Percentiles rank a stretch among this genome's conserved stretches.
These are phyloP conservation scores for Ceratosolen solmsi DNA, from an alignment of 1,140 invertebrate genomes.

Conservation along the genomic window DNA sequence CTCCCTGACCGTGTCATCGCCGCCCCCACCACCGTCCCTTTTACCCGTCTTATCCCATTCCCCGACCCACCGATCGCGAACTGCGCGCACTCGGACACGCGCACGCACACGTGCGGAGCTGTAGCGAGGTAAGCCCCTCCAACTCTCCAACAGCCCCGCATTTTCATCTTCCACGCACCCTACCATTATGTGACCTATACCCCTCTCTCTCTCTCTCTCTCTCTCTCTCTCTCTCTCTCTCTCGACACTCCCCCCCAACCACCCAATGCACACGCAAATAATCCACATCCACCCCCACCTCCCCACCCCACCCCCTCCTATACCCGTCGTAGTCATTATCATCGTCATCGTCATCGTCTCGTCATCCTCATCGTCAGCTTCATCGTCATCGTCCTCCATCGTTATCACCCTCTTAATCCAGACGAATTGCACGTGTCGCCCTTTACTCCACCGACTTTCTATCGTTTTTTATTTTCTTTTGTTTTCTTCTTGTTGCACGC, in stretches of 20 bases:
- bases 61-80: constrained; percentile 2
- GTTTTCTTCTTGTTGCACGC: too few species aligned
- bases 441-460: neutral
- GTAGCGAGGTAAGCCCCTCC: neutral
- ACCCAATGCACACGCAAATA: neutral
- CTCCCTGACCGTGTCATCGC: neutral
- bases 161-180: neutral
- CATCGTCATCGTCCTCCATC: too few species aligned
- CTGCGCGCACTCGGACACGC: constrained; percentile 11
- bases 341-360: too few species aligned
- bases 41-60: neutral
- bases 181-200: too few species aligned
- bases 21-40: neutral
- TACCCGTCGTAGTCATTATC: too few species aligned
- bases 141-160: neutral
- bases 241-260: neutral
- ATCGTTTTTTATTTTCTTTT: too few species aligned
- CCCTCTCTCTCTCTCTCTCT: too few species aligned
- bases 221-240: too few species aligned
- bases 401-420: too few species aligned
- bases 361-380: too few species aligned
- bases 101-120: constrained; percentile 31
- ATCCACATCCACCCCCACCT: neutral
- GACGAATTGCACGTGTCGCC: too few species aligned
- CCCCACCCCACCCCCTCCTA: too few species aligned